A percentile compares a stretch with the other conserved stretches of the same genome.
Evolutionary conservation across 1,140 invertebrate species (phyloP).

Genomic region (Cyphomyrmex costatus): DNA sequence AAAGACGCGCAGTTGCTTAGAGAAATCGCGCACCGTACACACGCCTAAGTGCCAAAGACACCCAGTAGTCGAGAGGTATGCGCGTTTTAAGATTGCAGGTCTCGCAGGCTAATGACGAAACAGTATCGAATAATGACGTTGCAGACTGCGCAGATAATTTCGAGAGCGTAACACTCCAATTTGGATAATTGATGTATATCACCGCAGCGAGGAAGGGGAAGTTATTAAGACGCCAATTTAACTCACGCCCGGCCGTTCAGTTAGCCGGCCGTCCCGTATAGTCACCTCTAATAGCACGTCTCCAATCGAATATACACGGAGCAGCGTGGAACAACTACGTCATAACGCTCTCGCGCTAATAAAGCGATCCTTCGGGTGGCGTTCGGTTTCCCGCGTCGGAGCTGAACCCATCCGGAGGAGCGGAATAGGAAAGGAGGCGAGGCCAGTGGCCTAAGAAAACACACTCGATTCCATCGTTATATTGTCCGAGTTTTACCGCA

Average conservation of each 20-base stretch:
- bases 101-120: constrained; percentile 53
- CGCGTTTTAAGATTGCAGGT: constrained; percentile 38
- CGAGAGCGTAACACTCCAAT: constrained; percentile 60
- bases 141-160: constrained; percentile 59
- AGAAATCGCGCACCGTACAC: background rate
- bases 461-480: constrained; percentile 83
- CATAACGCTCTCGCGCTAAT: constrained; percentile 52
- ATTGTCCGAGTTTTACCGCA: constrained; percentile 84
- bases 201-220: constrained; percentile 49
- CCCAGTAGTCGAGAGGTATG: constrained; percentile 30
- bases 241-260: constrained; percentile 41
- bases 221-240: constrained; percentile 63
- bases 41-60: background rate
- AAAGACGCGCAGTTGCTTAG: background rate
- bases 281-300: constrained; percentile 60
- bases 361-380: constrained; percentile 59
- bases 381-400: too few relatives aligned
- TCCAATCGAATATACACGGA: constrained; percentile 52
- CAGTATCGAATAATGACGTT: constrained; percentile 57
- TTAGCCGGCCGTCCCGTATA: background rate
- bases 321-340: constrained; percentile 36
- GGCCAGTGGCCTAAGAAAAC: constrained; percentile 74
- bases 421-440: constrained; percentile 31
- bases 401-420: too few relatives aligned
- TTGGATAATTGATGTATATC: constrained; percentile 63